phyloP scores from a whole-genome alignment of 2,888 invertebrate genomes.

The Exocentrus adspersus region DNA sequence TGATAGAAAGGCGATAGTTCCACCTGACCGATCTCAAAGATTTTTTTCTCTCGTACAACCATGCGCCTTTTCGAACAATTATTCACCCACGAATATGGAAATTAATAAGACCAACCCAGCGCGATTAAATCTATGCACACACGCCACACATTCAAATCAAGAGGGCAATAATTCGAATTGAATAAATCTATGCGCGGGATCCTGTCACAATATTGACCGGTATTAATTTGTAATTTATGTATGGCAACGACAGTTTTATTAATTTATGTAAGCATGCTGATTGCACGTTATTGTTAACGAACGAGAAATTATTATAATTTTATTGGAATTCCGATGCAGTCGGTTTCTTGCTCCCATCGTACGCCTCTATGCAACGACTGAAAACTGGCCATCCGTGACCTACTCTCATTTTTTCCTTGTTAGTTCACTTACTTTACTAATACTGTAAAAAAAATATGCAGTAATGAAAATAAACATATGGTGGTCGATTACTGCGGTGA shows the following conservation, averaged over 20 bases:
- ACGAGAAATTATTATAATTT: neutral
- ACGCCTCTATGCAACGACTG: neutral
- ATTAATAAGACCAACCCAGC: constrained; percentile 23
- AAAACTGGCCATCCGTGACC: neutral
- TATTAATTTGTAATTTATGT: constrained; percentile 9
- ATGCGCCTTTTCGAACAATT: constrained; percentile 3
- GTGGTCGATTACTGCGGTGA: too few relatives aligned
- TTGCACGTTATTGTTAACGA: constrained; percentile 3
- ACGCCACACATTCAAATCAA: neutral
- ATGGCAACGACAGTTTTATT: constrained; percentile 3
- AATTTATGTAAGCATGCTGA: neutral
- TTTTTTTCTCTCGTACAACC: too few relatives aligned
- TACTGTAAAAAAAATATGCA: neutral
- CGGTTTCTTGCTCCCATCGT: neutral
- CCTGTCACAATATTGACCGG: constrained; percentile 20
- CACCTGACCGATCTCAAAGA: too few relatives aligned
- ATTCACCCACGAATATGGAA: constrained; percentile 26
- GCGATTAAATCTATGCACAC: constrained; percentile 21
- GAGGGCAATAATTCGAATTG: constrained; percentile 6
- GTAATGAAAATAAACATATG: too few relatives aligned
- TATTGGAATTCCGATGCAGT: neutral
- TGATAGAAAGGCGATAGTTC: too few relatives aligned
- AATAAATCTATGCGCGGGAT: constrained; percentile 21
- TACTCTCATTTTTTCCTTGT: neutral
- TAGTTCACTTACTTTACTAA: neutral